These are phyloP conservation scores for Machimus atricapillus DNA, from an alignment of 2,888 invertebrate species.

Conservation along the genomic window DNA sequence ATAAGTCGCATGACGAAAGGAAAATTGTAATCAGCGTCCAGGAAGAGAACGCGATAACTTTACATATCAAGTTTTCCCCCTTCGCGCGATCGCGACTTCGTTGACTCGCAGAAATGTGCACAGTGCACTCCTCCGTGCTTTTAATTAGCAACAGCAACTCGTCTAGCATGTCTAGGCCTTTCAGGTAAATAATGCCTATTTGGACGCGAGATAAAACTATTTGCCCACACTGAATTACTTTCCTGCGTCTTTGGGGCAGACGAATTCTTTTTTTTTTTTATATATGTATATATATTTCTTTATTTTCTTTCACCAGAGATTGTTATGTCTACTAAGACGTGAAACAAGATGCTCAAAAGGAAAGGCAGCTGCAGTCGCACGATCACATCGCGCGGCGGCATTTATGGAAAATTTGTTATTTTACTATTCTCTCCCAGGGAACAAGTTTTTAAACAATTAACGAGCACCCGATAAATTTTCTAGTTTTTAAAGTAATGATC, in stretches of 20 bases:
- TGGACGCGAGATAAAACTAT: constrained; percentile 30
- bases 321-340: constrained; percentile 32
- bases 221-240: constrained; percentile 36
- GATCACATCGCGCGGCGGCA: constrained; percentile 31
- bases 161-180: constrained; percentile 25
- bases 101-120: background rate
- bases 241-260: constrained; percentile 36
- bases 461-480: constrained; percentile 38
- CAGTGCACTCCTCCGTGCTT: constrained; percentile 29
- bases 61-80: constrained; percentile 25
- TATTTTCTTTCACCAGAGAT: constrained; percentile 30
- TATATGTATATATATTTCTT: background rate
- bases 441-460: constrained; percentile 35
- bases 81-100: background rate
- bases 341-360: constrained; percentile 39
- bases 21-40: constrained; percentile 32
- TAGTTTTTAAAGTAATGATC: constrained; percentile 38
- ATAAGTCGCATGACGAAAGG: constrained; percentile 28
- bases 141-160: constrained; percentile 19
- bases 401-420: constrained; percentile 40
- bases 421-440: constrained; percentile 31
- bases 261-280: constrained; percentile 8
- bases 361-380: constrained; percentile 31
- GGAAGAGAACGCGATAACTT: constrained; percentile 37
- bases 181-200: constrained; percentile 32